Percentiles rank a stretch among this genome's conserved stretches.
Conservation (phyloP, 2,797 vertebrate genomes). For the Pseudopleuronectes americanus region DNA sequence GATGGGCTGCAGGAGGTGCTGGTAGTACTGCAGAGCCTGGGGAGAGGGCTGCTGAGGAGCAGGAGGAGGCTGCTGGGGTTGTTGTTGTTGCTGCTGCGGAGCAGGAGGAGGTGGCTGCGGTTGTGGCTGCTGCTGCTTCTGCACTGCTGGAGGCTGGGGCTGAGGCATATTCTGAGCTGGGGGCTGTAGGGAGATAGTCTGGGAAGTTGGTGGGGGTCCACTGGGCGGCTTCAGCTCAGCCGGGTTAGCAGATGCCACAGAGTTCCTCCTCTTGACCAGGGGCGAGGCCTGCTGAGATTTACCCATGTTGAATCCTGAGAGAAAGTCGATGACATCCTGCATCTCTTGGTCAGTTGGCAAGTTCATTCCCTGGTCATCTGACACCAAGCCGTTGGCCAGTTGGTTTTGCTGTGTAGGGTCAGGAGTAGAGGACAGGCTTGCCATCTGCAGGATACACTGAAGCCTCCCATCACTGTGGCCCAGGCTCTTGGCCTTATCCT, state of each 20-base stretch:
- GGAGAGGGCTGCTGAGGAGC: conserved; percentile 78
- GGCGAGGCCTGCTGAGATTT: conserved; percentile 98
- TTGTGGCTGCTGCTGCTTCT: conserved; percentile 68
- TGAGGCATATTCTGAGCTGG: conserved; percentile 82
- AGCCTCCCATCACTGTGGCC: conserved; percentile 83
- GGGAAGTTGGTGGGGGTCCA: conserved; percentile 81
- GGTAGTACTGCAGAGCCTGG: conserved; percentile 91
- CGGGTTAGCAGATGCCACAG: conserved; percentile 88
- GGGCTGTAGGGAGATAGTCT: conserved; percentile 85
- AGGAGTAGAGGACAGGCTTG: conserved; percentile 82
- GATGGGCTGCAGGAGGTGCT: conserved; percentile 94
- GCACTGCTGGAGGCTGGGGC: conserved; percentile 58
- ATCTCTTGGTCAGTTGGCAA: conserved; percentile 98
- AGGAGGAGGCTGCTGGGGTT: conserved; percentile 57
- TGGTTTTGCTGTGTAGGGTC: conserved; percentile 83
- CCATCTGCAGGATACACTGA: conserved; percentile 90
- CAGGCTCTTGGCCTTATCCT: conserved; percentile 82
- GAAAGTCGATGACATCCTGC: conserved; percentile 99
- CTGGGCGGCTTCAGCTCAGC: conserved; percentile 90
- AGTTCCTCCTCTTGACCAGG: conserved; percentile 93
- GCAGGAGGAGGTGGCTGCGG: conserved; percentile 66
- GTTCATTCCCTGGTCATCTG: conserved; percentile 97
- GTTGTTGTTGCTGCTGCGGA: conserved; percentile 67
- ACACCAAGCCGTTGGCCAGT: conserved; percentile 87
- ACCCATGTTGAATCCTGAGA: conserved; percentile 98